Percentiles rank a stretch among this genome's conserved stretches.
These are phyloP conservation scores for Nanorana parkeri DNA, from an alignment of 2,113 vertebrate species.

Conservation along the genomic window DNA sequence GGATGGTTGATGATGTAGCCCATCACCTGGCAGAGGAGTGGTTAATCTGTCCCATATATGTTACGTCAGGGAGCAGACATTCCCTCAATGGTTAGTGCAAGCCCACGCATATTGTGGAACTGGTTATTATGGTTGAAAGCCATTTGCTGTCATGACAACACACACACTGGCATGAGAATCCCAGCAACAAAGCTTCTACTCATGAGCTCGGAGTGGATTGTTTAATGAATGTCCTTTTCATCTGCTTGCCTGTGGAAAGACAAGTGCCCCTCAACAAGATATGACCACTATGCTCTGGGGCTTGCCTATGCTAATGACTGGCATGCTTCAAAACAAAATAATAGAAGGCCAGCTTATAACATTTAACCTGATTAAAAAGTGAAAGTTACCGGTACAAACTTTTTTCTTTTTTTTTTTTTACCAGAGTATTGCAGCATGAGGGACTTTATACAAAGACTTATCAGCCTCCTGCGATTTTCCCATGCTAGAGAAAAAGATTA, in stretches of 20 bases:
- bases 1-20: not conserved
- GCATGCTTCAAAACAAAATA: not conserved
- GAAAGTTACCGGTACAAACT: not conserved
- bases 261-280: constrained; percentile 42
- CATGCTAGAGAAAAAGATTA: constrained; percentile 5
- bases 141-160: constrained; percentile 36
- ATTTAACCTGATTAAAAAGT: not conserved
- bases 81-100: constrained; percentile 26
- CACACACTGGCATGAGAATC: constrained; percentile 3
- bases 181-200: constrained; percentile 24
- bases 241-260: constrained; percentile 6
- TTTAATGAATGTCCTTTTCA: constrained; percentile 36
- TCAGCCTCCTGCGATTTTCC: constrained; percentile 13
- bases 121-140: constrained; percentile 30
- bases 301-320: not conserved
- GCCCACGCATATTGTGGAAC: constrained; percentile 21
- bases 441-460: not conserved
- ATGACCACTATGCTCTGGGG: constrained; percentile 14
- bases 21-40: constrained; percentile 15
- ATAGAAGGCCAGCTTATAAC: not conserved
- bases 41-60: not conserved
- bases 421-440: not conserved
- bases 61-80: constrained; percentile 35
- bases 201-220: constrained; percentile 1
- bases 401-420: too few relatives aligned